Evolutionary conservation across 2,797 vertebrate species (phyloP).

Genomic region (Lepus oiostolus): DNA sequence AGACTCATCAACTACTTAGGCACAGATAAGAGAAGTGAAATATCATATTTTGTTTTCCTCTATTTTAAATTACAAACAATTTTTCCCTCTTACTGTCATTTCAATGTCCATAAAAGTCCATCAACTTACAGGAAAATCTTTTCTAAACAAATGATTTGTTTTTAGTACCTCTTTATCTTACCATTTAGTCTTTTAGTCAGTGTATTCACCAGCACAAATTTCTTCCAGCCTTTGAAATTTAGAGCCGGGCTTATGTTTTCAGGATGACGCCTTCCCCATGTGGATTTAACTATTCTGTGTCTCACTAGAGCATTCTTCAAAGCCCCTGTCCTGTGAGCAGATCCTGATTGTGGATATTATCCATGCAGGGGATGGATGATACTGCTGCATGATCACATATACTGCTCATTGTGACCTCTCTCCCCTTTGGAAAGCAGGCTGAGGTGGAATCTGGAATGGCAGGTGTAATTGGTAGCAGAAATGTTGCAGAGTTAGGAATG

Average conservation of each 20-base stretch:
- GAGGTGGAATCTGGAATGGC: not conserved
- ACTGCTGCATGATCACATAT: not conserved
- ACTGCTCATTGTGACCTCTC: not conserved
- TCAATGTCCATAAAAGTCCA: not conserved
- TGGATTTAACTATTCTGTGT: not conserved
- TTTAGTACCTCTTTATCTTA: not conserved
- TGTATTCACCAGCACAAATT: not conserved
- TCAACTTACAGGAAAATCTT: not conserved
- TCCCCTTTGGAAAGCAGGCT: not conserved
- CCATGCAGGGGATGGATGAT: no score
- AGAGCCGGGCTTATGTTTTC: not conserved
- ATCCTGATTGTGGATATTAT: not conserved
- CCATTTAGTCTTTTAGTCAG: not conserved
- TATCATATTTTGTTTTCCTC: not conserved
- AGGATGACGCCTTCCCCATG: not conserved
- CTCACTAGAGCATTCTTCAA: not conserved
- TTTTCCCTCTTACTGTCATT: not conserved
- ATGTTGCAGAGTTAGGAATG: not conserved
- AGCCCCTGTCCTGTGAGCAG: not conserved
- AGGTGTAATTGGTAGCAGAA: not conserved
- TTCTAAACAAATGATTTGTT: not conserved
- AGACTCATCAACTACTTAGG: not conserved
- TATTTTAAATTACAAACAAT: not conserved
- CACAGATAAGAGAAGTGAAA: not conserved
- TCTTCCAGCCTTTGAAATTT: not conserved